Conservation (phyloP, 2,888 invertebrate genomes). For the Apamea crenata region DNA sequence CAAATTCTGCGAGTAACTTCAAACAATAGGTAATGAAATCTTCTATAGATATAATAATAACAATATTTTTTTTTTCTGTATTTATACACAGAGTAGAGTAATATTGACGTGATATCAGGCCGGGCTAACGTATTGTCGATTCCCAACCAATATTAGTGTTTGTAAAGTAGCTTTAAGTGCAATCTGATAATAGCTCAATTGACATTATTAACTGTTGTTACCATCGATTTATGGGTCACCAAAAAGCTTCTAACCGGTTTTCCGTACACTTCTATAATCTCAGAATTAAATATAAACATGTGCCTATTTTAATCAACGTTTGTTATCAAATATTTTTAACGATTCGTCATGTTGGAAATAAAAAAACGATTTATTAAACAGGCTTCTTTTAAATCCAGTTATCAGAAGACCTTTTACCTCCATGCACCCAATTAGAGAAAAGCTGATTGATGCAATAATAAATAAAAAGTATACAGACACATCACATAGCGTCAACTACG, state of each 20-base stretch:
- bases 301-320: background rate
- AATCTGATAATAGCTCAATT: conserved; percentile 31
- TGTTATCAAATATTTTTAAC: background rate
- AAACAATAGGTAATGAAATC: background rate
- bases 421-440: background rate
- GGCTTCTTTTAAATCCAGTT: background rate
- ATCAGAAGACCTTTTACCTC: background rate
- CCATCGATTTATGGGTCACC: conserved; percentile 31
- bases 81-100: conserved; percentile 10
- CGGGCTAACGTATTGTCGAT: conserved; percentile 16
- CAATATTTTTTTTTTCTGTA: conserved; percentile 15
- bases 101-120: conserved; percentile 23
- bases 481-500: too few relatives aligned
- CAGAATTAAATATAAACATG: background rate
- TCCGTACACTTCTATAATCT: conserved; percentile 7
- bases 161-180: conserved; percentile 43
- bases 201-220: conserved; percentile 18
- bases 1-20: background rate
- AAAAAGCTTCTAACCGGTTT: conserved; percentile 21
- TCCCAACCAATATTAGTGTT: conserved; percentile 12
- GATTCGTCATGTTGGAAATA: background rate
- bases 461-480: background rate
- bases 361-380: background rate
- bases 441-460: conserved; percentile 4
- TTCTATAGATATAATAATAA: background rate